Evolutionary conservation across 2,113 vertebrate species (phyloP), one percentile per base, ranked within the genome.

Genomic region (Chlorodrepanis virens): DNA sequence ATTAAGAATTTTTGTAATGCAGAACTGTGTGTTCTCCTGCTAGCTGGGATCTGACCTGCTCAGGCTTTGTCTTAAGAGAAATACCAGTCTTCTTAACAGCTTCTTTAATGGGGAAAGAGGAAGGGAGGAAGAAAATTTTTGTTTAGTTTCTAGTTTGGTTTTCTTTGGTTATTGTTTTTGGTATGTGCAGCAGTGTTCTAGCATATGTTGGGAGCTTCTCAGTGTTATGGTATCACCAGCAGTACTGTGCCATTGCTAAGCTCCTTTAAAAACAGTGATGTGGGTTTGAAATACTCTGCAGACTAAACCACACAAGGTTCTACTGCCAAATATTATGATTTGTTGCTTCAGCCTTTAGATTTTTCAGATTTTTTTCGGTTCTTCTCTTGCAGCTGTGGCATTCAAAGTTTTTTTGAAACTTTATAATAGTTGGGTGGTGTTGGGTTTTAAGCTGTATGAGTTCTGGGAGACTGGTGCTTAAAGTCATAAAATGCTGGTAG

Each of bases 211-310:
- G 11, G 37, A 77, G 6, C 18, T 44, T 39, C 40, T 72, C 6
- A 8, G 0, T 64, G 37, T 74, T 59, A 25, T 0, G 0, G 8
- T 80, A 12, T 37, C 37, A 35, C 21, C 49, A 39, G 44, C 6
- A 59, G 6, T 52, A 80, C 35, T n/a, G 33, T 40, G 22, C 22
- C 7, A 14, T 75, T 70, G 35, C 44, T 71, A 42, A 54, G 12
- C 10, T 23, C 2, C 16, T 82, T 60, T 59, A 69, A 65, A 69
- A 87, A 42, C 12, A 44, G 10, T 20, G 18, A 14, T 28, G 6
- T 16, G 18, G 8, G 18, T 25, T 87, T 91, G 40, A 87, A 70
- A 74, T 74, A 69, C 9, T 53, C 56, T 39, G 9, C 23, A 27
- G 18, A 42, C 22, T 22, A 53, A 5, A 63, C 42, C 25, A 56